phyloP scores from a whole-genome alignment of 2,888 invertebrate genomes.

The Elgonia sp. region DNA sequence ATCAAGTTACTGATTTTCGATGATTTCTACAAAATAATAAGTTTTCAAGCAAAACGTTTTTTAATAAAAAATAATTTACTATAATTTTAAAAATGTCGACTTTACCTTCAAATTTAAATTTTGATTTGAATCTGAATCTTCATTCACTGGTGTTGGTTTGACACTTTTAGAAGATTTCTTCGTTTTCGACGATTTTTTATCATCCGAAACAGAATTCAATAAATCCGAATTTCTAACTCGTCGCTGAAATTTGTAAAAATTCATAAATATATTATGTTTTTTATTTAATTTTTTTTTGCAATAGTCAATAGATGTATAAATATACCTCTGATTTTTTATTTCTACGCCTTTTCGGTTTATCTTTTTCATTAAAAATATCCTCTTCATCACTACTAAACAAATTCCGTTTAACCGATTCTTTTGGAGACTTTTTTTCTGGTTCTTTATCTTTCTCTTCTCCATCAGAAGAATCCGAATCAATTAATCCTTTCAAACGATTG shows the following conservation, averaged over 20 bases:
- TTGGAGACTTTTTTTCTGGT: not conserved
- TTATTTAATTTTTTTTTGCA: too few species aligned
- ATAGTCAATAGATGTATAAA: too few species aligned
- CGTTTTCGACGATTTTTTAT: not conserved
- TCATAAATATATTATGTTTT: too few species aligned
- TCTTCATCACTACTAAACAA: not conserved
- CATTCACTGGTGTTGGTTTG: not conserved
- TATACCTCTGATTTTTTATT: not conserved
- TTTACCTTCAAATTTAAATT: not conserved
- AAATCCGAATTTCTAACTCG: not conserved
- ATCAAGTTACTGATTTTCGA: conserved; percentile 44
- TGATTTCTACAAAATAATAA: not conserved
- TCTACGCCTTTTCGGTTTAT: not conserved
- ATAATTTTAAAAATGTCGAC: not conserved
- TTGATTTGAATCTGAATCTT: conserved; percentile 2
- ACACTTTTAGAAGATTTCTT: conserved; percentile 12
- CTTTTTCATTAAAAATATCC: conserved; percentile 5
- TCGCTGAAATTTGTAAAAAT: too few species aligned
- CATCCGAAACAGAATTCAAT: not conserved
- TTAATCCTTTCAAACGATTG: not conserved
- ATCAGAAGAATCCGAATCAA: conserved; percentile 12
- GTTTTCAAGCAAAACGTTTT: not conserved
- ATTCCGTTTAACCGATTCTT: not conserved
- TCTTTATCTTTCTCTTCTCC: not conserved
- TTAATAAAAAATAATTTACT: not conserved